Evolutionary conservation across 2,888 invertebrate genomes (phyloP).

Genomic region (Bugula neritina): DNA sequence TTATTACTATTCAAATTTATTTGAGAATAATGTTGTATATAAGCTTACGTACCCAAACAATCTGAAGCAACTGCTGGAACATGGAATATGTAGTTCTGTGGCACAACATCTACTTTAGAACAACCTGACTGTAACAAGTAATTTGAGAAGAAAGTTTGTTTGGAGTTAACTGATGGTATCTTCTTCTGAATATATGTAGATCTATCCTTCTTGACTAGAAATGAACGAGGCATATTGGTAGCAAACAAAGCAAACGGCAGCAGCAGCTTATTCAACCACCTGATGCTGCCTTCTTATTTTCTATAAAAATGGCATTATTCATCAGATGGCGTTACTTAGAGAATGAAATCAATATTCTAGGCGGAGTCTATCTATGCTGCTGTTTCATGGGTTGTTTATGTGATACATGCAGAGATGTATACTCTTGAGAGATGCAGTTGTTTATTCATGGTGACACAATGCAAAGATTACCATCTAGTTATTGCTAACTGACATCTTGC

Average conservation of each 20-base stretch:
- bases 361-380: neutral
- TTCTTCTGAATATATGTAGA: neutral
- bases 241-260: neutral
- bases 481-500: too few relatives aligned
- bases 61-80: too few relatives aligned
- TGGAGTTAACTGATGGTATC: neutral
- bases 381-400: neutral
- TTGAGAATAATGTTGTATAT: too few relatives aligned
- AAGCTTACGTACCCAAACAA: too few relatives aligned
- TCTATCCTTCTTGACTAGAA: constrained; percentile 24
- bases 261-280: neutral
- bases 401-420: neutral
- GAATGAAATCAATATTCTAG: neutral
- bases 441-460: neutral
- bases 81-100: neutral
- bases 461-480: too few relatives aligned
- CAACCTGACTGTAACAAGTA: neutral
- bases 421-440: neutral
- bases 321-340: neutral
- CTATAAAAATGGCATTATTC: neutral
- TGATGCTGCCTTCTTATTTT: neutral
- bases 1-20: too few relatives aligned
- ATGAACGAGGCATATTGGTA: constrained; percentile 18
- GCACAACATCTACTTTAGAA: neutral
- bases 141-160: neutral